Evolutionary conservation across 1,140 invertebrate genomes (phyloP).

Genomic region (Musca vetustissima): DNA sequence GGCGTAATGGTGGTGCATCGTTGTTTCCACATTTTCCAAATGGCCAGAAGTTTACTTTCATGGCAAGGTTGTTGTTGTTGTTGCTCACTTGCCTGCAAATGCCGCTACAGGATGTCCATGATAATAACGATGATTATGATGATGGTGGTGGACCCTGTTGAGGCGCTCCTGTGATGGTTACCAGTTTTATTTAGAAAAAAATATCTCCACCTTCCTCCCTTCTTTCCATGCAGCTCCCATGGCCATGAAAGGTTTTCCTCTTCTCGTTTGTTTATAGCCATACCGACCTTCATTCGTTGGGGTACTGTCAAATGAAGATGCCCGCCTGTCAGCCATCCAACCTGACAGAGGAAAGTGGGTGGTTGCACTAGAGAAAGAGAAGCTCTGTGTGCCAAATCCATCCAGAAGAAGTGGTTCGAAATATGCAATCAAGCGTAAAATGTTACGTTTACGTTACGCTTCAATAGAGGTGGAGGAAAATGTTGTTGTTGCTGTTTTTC

Average conservation of each 20-base stretch:
- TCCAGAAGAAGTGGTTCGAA: background rate
- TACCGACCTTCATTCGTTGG: too few relatives aligned
- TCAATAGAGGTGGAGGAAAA: constrained; percentile 8
- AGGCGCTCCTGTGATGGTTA: background rate
- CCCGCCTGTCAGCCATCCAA: background rate
- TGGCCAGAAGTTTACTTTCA: background rate
- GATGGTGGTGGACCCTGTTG: background rate
- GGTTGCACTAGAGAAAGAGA: too few relatives aligned
- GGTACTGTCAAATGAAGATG: background rate
- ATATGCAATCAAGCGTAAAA: constrained; percentile 21
- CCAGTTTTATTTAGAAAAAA: too few relatives aligned
- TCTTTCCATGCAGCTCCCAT: too few relatives aligned
- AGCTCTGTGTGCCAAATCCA: background rate
- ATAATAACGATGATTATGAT: constrained; percentile 3
- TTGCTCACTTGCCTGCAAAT: too few relatives aligned
- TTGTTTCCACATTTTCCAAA: background rate
- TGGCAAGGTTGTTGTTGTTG: background rate
- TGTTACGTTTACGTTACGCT: constrained; percentile 22
- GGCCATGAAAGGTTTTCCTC: background rate
- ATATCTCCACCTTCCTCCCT: too few relatives aligned
- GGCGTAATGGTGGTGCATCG: background rate
- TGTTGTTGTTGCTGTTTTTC: too few relatives aligned
- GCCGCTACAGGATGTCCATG: constrained; percentile 17
- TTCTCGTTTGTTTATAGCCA: too few relatives aligned
- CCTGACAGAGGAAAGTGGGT: background rate